A percentile compares a stretch with the other conserved stretches of the same genome.
phyloP scores from a whole-genome alignment of 2,113 vertebrate species.

The Hipposideros armiger region DNA sequence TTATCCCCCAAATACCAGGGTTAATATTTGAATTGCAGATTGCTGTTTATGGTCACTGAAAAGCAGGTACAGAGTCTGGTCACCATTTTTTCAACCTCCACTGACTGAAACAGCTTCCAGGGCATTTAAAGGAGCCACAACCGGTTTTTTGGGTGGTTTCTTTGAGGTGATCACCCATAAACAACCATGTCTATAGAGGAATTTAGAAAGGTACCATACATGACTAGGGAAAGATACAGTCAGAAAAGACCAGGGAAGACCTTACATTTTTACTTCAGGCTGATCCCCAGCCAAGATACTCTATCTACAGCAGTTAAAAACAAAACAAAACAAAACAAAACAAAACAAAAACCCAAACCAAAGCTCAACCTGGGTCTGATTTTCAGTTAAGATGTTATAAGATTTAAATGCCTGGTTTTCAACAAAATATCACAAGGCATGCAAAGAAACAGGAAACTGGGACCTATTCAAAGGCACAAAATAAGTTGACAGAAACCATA shows the following conservation, averaged over 20 bases:
- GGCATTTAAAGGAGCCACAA: background rate
- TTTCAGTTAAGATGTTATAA: background rate
- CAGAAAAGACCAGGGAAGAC: background rate
- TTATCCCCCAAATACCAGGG: background rate
- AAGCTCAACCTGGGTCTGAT: background rate
- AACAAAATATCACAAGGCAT: background rate
- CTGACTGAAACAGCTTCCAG: background rate
- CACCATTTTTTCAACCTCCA: background rate
- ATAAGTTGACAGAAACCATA: background rate
- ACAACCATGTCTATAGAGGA: background rate
- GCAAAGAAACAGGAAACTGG: background rate
- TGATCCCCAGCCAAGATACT: background rate
- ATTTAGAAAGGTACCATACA: background rate
- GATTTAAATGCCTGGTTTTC: background rate
- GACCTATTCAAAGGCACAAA: background rate
- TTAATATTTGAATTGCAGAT: background rate
- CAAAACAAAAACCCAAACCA: background rate
- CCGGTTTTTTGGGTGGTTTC: background rate
- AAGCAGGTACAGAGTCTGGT: background rate
- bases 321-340: background rate
- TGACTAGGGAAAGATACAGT: background rate
- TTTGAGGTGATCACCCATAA: background rate
- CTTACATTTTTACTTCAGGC: background rate
- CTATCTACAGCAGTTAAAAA: background rate
- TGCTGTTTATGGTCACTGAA: background rate